Percentiles rank a stretch among this genome's conserved stretches.
These are phyloP conservation scores for Macquaria ambigua DNA, from an alignment of 2,113 vertebrate species.

Conservation along the genomic window DNA sequence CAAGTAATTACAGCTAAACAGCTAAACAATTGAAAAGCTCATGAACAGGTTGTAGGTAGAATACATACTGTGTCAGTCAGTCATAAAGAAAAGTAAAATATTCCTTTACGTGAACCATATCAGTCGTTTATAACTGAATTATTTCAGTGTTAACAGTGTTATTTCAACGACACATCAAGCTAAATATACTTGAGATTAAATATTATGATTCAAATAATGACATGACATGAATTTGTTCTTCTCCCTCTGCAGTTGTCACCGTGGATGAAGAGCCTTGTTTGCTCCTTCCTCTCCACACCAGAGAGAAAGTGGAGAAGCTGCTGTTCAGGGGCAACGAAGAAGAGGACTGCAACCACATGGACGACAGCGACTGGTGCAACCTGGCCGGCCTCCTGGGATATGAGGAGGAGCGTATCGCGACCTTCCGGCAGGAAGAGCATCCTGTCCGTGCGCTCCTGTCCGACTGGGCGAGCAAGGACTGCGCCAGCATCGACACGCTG, in stretches of 20 bases:
- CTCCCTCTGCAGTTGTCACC: conserved; percentile 83
- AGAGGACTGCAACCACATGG: conserved; percentile 74
- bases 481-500: conserved; percentile 90
- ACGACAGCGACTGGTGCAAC: conserved; percentile 92
- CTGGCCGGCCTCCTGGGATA: conserved; percentile 94
- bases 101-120: background rate
- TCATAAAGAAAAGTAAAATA: background rate
- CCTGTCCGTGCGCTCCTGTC: conserved; percentile 90
- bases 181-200: background rate
- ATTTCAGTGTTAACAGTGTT: too few relatives aligned
- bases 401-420: conserved; percentile 91
- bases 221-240: background rate
- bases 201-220: background rate
- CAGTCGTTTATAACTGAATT: background rate
- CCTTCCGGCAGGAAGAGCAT: conserved; percentile 89
- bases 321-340: conserved; percentile 81
- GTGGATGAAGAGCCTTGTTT: conserved; percentile 87
- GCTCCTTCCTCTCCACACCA: conserved; percentile 88
- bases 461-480: conserved; percentile 92
- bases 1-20: background rate
- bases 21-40: background rate
- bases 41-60: background rate
- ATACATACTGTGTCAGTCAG: background rate
- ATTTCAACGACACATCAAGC: background rate
- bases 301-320: conserved; percentile 94